Base-by-base conservation (phyloP, 2,113 vertebrate species). In the Orycteropus afer region DNA sequence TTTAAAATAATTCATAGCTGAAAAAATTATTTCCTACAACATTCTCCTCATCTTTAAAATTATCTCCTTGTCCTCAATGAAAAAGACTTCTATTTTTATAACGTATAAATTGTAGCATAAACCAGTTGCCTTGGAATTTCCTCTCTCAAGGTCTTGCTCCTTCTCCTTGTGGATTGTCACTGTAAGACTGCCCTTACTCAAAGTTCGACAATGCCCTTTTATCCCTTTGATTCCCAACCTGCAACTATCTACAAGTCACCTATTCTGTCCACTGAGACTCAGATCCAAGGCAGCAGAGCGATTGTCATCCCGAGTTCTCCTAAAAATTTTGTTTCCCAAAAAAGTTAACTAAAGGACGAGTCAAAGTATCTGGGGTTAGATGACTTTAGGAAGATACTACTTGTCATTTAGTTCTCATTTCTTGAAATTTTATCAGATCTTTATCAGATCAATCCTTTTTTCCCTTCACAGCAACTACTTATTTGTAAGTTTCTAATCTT, bases 391-490 rank as follows among this genome's bases (percentile, higher is more conserved):
- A 95, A 83, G 51, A 22, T 47, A 14, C 9, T 23, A 80, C 57
- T 81, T 85, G 32, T 81, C 25, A 76, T 29, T 82, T 40, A 90
- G n/a, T 78, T 87, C 93, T 78, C 37, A 71, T 77, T 91, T 84
- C 55, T 45, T 86, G 23, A 65, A 74, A 40, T 49, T 94, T 42
- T 86, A 32, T 55, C 42, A 61, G 45, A 37, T 74, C 90, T 90
- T 91, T 93, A 94, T 76, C 34, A 94, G 45, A 79, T 40, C 86
- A 88, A 45, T 79, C 32, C 45, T 92, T 87, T 32, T 59, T 15
- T 74, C 47, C 10, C 22, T 32, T 32, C 67, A 74, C 3, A 53
- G 22, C 47, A 90, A 67, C 51, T 55, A 37, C 69, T 84, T 63
- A 11, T 83, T 88, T 93, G n/a, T 17, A 37, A 37, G 15, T 83